These are phyloP conservation scores for Zaprionus lachaisei DNA, from an alignment of 1,140 invertebrate genomes.

Conservation along the genomic window DNA sequence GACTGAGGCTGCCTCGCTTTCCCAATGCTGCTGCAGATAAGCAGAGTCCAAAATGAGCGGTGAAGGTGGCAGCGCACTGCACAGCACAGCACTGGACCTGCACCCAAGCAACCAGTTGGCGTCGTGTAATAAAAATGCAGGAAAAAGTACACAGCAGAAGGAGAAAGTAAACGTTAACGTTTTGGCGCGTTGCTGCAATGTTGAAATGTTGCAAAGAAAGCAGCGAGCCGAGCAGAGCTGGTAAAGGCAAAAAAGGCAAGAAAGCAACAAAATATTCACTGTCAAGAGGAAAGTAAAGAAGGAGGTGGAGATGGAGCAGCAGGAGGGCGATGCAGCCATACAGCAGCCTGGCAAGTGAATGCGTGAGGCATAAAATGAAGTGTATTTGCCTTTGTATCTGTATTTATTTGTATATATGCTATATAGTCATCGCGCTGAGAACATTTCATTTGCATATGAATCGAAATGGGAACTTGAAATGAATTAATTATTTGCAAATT, in stretches of 20 bases:
- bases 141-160: conserved; percentile 80
- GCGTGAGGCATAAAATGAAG: conserved; percentile 25
- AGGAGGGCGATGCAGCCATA: conserved; percentile 11
- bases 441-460: conserved; percentile 25
- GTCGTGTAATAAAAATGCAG: conserved; percentile 65
- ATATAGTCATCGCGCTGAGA: not conserved
- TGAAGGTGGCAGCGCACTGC: conserved; percentile 57
- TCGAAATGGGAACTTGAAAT: conserved; percentile 4
- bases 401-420: conserved; percentile 11
- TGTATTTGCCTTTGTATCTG: not conserved
- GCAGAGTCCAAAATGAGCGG: conserved; percentile 73
- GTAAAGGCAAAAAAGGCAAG: conserved; percentile 31
- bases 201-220: conserved; percentile 79
- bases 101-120: conserved; percentile 71
- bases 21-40: conserved; percentile 65
- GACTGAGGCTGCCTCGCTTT: conserved; percentile 52
- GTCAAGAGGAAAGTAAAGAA: conserved; percentile 10
- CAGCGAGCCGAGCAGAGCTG: conserved; percentile 47
- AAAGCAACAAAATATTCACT: conserved; percentile 38
- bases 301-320: not conserved
- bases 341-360: conserved; percentile 28
- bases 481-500: not conserved
- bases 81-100: conserved; percentile 63
- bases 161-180: conserved; percentile 77
- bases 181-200: conserved; percentile 60